These are phyloP conservation scores for Meghimatium bilineatum DNA, from an alignment of 2,888 invertebrate species.

Conservation along the genomic window DNA sequence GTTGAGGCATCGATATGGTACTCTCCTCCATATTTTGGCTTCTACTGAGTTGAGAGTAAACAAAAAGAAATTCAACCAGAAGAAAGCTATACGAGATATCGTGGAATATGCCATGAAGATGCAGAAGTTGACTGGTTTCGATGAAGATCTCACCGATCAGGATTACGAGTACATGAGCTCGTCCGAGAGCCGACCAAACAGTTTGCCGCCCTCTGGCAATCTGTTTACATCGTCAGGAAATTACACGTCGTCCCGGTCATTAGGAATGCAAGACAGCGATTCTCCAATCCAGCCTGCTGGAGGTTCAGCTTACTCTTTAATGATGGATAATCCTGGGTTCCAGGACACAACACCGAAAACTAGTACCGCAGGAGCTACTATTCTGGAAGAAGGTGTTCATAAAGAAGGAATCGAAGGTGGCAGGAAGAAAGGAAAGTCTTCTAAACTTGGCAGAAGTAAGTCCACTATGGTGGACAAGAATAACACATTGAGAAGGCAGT, in stretches of 20 bases:
- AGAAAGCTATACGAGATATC: slow-evolving; percentile 58
- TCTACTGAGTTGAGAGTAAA: slow-evolving; percentile 82
- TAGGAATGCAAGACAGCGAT: slow-evolving; percentile 52
- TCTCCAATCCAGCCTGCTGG: slow-evolving; percentile 43
- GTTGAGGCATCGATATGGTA: slow-evolving; percentile 99
- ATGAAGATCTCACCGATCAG: slow-evolving; percentile 61
- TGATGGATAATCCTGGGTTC: slow-evolving; percentile 57
- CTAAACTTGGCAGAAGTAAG: slow-evolving; percentile 51
- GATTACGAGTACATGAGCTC: slow-evolving; percentile 58
- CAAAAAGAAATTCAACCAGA: slow-evolving; percentile 63
- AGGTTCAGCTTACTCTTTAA: slow-evolving; percentile 53
- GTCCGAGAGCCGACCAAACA: slow-evolving; percentile 51
- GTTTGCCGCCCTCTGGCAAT: slow-evolving; percentile 36
- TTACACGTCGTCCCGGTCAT: slow-evolving; percentile 37
- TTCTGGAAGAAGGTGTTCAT: background rate
- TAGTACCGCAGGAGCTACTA: background rate
- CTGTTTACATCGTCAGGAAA: slow-evolving; percentile 40
- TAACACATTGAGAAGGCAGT: slow-evolving; percentile 67
- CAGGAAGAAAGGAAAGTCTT: slow-evolving; percentile 42
- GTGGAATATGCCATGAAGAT: slow-evolving; percentile 60
- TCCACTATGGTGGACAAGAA: slow-evolving; percentile 59
- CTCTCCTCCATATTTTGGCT: slow-evolving; percentile 95
- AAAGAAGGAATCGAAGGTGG: slow-evolving; percentile 35
- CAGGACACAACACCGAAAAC: slow-evolving; percentile 43
- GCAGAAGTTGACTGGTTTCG: slow-evolving; percentile 60